Evolutionary conservation across 2,888 invertebrate genomes (phyloP).

Genomic region (Trichacis sp.): DNA sequence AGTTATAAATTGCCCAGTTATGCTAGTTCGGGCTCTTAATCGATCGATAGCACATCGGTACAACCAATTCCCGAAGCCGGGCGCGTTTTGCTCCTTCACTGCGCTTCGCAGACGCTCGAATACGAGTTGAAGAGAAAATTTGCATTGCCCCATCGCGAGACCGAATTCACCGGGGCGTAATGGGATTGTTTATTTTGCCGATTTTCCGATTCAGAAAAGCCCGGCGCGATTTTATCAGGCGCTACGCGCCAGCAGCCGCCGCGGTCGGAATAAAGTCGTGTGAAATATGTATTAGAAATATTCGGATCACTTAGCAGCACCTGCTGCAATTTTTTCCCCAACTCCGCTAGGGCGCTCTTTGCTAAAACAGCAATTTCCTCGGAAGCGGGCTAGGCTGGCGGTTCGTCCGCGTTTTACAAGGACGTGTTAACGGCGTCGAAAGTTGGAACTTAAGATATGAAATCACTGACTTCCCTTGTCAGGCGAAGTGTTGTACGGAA

Average conservation of each 20-base stretch:
- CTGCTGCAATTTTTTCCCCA: slow-evolving; percentile 24
- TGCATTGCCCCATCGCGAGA: neutral
- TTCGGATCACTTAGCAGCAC: slow-evolving; percentile 26
- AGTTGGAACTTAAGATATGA: no score
- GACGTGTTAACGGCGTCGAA: slow-evolving; percentile 25
- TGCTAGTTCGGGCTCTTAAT: neutral
- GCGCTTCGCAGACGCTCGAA: neutral
- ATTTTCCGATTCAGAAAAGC: slow-evolving; percentile 1
- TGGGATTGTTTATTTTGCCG: neutral
- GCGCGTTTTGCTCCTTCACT: neutral
- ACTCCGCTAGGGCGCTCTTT: slow-evolving; percentile 22
- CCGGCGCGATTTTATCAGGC: slow-evolving; percentile 10
- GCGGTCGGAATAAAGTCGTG: slow-evolving; percentile 11
- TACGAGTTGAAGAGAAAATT: neutral
- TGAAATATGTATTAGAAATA: slow-evolving; percentile 28
- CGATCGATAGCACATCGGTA: neutral
- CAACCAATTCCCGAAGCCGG: neutral
- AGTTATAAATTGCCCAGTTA: neutral
- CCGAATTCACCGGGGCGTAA: neutral
- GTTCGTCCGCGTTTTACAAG: slow-evolving; percentile 19
- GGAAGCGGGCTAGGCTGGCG: slow-evolving; percentile 18
- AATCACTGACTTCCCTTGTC: no score
- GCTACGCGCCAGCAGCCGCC: neutral
- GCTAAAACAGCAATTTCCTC: slow-evolving; percentile 36
- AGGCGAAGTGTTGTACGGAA: no score